Evolutionary conservation across 2,797 vertebrate species (phyloP).

Genomic region (Myotis findleyi): DNA sequence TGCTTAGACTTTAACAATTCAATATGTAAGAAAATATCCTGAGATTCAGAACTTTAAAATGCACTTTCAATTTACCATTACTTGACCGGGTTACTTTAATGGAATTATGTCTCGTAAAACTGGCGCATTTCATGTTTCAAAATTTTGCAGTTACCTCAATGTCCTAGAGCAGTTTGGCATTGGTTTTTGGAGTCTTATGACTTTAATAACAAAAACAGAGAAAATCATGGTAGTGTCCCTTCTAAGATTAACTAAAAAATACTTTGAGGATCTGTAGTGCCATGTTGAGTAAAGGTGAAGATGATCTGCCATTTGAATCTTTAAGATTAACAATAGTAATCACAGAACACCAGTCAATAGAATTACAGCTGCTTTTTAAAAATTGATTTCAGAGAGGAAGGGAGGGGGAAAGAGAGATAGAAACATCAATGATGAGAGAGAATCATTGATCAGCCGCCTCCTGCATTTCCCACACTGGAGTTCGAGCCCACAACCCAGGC

Average conservation of each 20-base stretch:
- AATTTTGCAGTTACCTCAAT: conserved; percentile 43
- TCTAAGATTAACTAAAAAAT: conserved; percentile 60
- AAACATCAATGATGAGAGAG: background rate
- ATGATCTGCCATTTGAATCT: background rate
- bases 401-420: background rate
- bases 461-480: no score
- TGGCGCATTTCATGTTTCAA: conserved; percentile 47
- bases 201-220: conserved; percentile 55
- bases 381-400: background rate
- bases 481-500: background rate
- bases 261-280: background rate
- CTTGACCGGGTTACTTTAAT: conserved; percentile 57
- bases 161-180: conserved; percentile 29
- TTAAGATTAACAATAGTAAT: conserved; percentile 9
- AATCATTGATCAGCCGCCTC: background rate
- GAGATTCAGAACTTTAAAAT: conserved; percentile 60
- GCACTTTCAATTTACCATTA: conserved; percentile 52
- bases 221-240: conserved; percentile 41
- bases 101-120: conserved; percentile 31
- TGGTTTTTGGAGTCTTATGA: background rate
- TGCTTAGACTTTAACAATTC: conserved; percentile 36
- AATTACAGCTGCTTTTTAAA: background rate
- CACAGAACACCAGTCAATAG: background rate
- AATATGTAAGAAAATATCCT: conserved; percentile 48
- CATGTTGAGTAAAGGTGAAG: conserved; percentile 42